Conservation (phyloP, 1,140 invertebrate species). For the Pteromalus puparum region DNA sequence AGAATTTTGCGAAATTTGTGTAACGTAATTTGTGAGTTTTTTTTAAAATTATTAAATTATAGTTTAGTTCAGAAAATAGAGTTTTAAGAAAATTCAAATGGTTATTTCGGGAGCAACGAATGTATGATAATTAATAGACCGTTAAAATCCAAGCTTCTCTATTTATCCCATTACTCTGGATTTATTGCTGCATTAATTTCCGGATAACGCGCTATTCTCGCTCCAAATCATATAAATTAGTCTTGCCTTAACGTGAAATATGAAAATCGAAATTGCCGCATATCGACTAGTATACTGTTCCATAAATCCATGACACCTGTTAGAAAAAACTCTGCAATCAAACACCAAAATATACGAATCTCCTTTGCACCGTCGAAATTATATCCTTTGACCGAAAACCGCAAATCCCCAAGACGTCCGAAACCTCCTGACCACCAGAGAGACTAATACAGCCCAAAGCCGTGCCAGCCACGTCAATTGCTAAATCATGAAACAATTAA, state of each 20-base stretch:
- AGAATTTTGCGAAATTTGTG: too few species aligned
- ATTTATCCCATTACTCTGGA: conserved; percentile 15
- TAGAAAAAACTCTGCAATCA: too few species aligned
- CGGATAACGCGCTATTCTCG: background rate
- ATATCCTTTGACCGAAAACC: background rate
- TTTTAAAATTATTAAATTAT: too few species aligned
- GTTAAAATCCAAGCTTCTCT: conserved; percentile 16
- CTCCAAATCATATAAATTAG: background rate
- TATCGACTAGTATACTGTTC: too few species aligned
- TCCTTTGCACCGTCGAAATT: background rate
- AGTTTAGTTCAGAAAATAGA: too few species aligned
- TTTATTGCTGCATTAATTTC: conserved; percentile 36
- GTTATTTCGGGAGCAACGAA: background rate
- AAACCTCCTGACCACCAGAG: too few species aligned
- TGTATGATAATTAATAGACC: background rate
- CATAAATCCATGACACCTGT: too few species aligned
- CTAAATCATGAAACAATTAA: conserved; percentile 22
- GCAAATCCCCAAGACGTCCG: background rate
- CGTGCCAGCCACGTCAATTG: background rate
- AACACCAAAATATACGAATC: too few species aligned
- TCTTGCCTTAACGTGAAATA: conserved; percentile 13
- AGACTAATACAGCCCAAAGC: too few species aligned
- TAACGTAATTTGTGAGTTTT: too few species aligned
- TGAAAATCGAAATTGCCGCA: conserved; percentile 11
- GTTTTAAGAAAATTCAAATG: background rate